phyloP scores from a whole-genome alignment of 2,888 invertebrate genomes.

The Halocaridina rubra region DNA sequence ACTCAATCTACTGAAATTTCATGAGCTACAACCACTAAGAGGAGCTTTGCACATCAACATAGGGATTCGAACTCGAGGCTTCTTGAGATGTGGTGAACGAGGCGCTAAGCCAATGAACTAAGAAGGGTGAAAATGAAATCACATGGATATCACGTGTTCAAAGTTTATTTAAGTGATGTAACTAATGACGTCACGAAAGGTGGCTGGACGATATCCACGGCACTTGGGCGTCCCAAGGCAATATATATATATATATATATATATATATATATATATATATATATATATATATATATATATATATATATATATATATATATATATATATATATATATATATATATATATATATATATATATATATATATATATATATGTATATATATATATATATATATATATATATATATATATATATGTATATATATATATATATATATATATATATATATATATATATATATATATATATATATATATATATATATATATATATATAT shows the following conservation, averaged over 20 bases:
- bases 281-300: neutral
- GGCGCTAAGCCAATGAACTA: too few relatives aligned
- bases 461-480: neutral
- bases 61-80: too few relatives aligned
- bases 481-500: neutral
- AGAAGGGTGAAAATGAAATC: too few relatives aligned
- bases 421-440: conserved; percentile 30
- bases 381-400: neutral
- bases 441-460: neutral
- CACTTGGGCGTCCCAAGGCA: too few relatives aligned
- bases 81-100: too few relatives aligned
- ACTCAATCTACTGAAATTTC: too few relatives aligned
- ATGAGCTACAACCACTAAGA: too few relatives aligned
- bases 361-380: neutral
- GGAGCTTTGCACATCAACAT: too few relatives aligned
- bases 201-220: too few relatives aligned
- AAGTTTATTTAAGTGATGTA: too few relatives aligned
- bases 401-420: conserved; percentile 22
- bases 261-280: conserved; percentile 1
- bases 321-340: neutral
- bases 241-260: conserved; percentile 1
- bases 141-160: too few relatives aligned
- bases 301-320: neutral
- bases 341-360: conserved; percentile 5
- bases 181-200: too few relatives aligned